Base-by-base conservation (phyloP, 2,888 invertebrate species). In the Argyresthia albistria region DNA sequence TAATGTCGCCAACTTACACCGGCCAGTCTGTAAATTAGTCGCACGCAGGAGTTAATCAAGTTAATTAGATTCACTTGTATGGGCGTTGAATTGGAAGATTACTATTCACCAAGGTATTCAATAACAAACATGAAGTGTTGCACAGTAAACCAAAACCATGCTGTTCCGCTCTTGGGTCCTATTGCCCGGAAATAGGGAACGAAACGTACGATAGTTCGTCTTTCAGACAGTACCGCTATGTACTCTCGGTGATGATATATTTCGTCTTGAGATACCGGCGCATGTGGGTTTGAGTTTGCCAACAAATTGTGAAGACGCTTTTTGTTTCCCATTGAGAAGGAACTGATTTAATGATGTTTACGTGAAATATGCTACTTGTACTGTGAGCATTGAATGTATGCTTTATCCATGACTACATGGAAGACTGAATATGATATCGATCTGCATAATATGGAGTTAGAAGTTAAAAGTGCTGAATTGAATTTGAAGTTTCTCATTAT, bases 31-130 rank as follows among this genome's bases (percentile, higher is more conserved):
- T 25, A 25, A 25, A 25, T 25, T 25, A 56, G 64, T 69, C 66
- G 60, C 59, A 57, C 59, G 61, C 59, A 60, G 62, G 59, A 59
- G 62, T 67, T 66, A 66, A 69, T 68, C 55, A 56, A 58, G 54
- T 60, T 65, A 64, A 69, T 66, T 62, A 66, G 61, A 59, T 63
- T 58, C 57, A 52, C 58, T 12, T 12, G 35, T 8, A 47, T 47
- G 47, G 35, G 36, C 47, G 47, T 35, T 25, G 35, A 47, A 47
- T 47, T 36, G 35, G 47, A 47, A 60, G 65, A 64, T 61, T 60
- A 59, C 53, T 53, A 51, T 36, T 59, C 57, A 56, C 52, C 58
- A 64, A 56, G 10, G 50, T 39, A 64, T 64, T 60, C 52, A 51
- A 60, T 65, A 64, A 58, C 54, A 61, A 54, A 57, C 54, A 55